These are phyloP conservation scores for Macaria notata DNA, from an alignment of 2,888 invertebrate species.

Conservation along the genomic window DNA sequence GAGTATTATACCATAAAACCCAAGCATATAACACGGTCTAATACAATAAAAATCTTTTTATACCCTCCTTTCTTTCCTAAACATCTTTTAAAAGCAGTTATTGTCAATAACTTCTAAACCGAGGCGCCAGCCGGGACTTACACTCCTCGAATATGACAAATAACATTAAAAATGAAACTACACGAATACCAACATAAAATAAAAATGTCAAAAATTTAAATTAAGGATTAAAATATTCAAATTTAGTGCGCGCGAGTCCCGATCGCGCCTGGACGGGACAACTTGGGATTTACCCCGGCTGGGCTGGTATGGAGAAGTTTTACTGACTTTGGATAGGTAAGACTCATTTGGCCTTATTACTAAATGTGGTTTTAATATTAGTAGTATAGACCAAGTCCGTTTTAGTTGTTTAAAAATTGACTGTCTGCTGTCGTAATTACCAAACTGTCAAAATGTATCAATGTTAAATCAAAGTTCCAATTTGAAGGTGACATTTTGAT, in stretches of 20 bases:
- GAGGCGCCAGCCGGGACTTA: constrained; percentile 71
- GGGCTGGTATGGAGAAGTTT: constrained; percentile 42
- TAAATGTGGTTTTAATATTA: no score
- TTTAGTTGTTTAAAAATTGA: no score
- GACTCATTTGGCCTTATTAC: no score
- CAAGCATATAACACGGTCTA: no score
- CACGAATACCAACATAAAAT: constrained; percentile 82
- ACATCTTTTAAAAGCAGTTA: constrained; percentile 35
- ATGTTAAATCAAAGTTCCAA: no score
- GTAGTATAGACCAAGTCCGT: no score
- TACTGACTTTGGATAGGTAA: no score
- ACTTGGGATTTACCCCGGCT: constrained; percentile 26
- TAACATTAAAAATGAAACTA: constrained; percentile 81
- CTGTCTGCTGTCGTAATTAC: no score
- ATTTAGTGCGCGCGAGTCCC: constrained; percentile 79
- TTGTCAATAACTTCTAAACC: constrained; percentile 52
- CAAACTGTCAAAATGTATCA: no score
- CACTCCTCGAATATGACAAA: constrained; percentile 79
- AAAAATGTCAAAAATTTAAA: constrained; percentile 83
- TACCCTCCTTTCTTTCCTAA: constrained; percentile 28
- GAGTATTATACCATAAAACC: no score
- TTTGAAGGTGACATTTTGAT: no score
- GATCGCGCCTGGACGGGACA: constrained; percentile 50
- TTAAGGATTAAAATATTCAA: constrained; percentile 83
- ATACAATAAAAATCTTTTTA: no score